phyloP scores from a whole-genome alignment of 2,113 vertebrate genomes.

The Malurus alboscapulatus region DNA sequence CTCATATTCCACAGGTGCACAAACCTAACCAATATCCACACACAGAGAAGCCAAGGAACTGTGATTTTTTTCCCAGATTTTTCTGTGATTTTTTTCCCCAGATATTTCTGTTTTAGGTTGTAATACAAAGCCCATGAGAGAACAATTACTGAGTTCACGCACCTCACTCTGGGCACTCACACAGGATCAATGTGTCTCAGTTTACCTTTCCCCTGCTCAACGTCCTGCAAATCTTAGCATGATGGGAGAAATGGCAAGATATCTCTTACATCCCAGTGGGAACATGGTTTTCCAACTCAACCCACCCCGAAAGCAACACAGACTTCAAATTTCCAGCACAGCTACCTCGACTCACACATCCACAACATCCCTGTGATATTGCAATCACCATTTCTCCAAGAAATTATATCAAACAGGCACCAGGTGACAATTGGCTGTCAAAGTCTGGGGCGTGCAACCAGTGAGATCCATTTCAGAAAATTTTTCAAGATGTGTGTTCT shows the following conservation, averaged over 20 bases:
- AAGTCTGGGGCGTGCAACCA: not conserved
- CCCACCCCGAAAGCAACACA: not conserved
- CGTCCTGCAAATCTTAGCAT: not conserved
- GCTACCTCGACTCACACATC: not conserved
- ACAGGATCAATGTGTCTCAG: not conserved
- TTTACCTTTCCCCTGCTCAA: not conserved
- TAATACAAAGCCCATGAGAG: not conserved
- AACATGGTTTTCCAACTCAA: not conserved
- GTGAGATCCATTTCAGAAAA: not conserved
- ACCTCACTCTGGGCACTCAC: not conserved
- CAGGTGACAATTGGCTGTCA: not conserved
- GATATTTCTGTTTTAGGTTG: not conserved
- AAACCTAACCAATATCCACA: not conserved
- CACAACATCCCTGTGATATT: not conserved
- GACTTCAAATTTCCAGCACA: not conserved
- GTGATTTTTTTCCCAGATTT: not conserved
- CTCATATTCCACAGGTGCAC: not conserved
- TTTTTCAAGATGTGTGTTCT: not conserved
- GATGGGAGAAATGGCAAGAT: not conserved
- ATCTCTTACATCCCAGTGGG: not conserved
- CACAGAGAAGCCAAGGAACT: not conserved
- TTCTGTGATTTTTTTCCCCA: not conserved
- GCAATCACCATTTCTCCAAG: not conserved
- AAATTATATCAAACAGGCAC: not conserved
- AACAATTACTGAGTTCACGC: not conserved